A percentile compares a stretch with the other conserved stretches of the same genome.
phyloP scores from a whole-genome alignment of 1,140 invertebrate genomes.

The Holcopasites calliopsidis region DNA sequence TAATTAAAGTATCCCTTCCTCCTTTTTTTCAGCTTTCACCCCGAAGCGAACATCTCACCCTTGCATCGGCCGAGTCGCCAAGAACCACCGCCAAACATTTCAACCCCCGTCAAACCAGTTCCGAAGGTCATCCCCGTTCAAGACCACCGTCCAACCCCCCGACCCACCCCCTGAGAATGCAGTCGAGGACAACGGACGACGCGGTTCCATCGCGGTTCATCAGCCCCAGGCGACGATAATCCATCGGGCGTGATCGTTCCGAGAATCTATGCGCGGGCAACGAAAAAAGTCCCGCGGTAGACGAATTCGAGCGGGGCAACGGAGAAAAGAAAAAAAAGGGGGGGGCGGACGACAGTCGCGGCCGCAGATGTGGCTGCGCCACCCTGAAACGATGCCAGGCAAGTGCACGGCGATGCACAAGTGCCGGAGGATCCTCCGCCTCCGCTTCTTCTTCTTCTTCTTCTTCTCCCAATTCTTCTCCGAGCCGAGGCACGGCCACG shows the following conservation, averaged over 20 bases:
- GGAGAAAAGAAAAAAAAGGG: no score
- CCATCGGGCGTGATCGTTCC: constrained; percentile 21
- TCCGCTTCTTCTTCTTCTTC: constrained; percentile 9
- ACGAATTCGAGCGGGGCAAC: constrained; percentile 16
- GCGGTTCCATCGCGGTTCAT: not conserved
- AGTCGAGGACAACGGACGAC: not conserved
- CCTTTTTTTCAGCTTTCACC: no score
- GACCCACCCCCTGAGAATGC: no score
- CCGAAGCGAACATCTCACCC: no score
- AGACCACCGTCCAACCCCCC: no score
- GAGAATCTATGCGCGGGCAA: constrained; percentile 18
- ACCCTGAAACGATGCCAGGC: constrained; percentile 25
- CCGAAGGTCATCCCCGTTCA: no score
- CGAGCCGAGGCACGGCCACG: constrained; percentile 65
- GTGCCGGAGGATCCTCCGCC: not conserved
- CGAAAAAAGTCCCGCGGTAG: not conserved
- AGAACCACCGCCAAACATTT: no score
- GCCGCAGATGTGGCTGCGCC: constrained; percentile 38
- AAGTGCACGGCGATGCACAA: constrained; percentile 44
- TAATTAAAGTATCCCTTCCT: no score
- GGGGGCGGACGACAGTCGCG: constrained; percentile 26
- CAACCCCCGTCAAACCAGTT: no score
- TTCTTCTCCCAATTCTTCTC: no score
- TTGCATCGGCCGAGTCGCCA: no score
- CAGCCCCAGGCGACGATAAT: constrained; percentile 4